These are phyloP conservation scores for Agrotis ipsilon DNA, from an alignment of 2,888 invertebrate species.

Conservation along the genomic window DNA sequence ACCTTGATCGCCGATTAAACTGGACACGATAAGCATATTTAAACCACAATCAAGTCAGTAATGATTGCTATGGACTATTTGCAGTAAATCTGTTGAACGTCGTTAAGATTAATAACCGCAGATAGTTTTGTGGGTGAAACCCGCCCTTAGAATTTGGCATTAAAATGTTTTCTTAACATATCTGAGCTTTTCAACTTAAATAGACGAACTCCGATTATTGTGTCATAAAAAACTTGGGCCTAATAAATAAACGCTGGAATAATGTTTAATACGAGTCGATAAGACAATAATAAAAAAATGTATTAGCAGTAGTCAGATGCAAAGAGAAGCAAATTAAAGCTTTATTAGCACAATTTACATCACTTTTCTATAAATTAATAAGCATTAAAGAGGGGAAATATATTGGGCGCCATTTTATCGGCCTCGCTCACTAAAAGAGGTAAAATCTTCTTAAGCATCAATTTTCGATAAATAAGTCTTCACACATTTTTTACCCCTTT, in stretches of 20 bases:
- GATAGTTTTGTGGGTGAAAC: neutral
- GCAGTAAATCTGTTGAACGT: neutral
- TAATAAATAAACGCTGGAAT: constrained; percentile 6
- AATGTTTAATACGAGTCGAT: neutral
- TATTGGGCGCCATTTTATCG: too few relatives aligned
- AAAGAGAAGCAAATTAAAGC: constrained; percentile 1
- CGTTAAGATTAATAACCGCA: neutral
- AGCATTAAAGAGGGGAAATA: constrained; percentile 5
- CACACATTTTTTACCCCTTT: neutral
- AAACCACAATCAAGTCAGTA: neutral
- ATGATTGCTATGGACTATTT: neutral
- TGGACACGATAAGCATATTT: neutral
- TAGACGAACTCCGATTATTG: constrained; percentile 18
- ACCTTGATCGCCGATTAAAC: neutral
- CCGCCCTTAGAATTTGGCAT: constrained; percentile 23
- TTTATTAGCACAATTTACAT: constrained; percentile 34
- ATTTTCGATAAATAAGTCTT: too few relatives aligned
- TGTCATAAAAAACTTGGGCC: constrained; percentile 8
- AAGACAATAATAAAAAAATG: constrained; percentile 40
- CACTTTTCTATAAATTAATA: constrained; percentile 38
- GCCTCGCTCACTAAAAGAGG: too few relatives aligned
- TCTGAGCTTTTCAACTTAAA: constrained; percentile 54
- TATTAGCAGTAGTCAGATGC: constrained; percentile 8
- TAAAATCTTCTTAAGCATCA: too few relatives aligned
- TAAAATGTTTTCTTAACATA: constrained; percentile 53